Evolutionary conservation across 2,888 invertebrate genomes (phyloP), one percentile per base, ranked within the genome.

Genomic region (Dromius quadrimaculatus): DNA sequence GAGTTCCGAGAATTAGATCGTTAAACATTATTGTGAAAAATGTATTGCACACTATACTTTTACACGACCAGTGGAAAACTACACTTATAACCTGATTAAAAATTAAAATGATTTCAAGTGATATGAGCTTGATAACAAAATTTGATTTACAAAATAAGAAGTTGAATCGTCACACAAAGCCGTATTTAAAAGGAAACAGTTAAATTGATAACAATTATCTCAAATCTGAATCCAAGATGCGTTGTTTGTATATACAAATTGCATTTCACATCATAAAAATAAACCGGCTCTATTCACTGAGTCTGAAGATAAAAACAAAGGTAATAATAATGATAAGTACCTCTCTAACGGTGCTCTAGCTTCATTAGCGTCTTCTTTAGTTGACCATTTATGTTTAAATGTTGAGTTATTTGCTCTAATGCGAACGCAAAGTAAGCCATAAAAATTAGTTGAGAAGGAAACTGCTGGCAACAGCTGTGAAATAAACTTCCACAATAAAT

Each of bases 291-390:
- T n/a, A 28, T 54, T 54, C n/a, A 54, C 13, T 23, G 13, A 13
- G 4, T 15, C 13, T 8, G 22, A 11, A 47, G 47, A 47, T 23
- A n/a, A 54, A 23, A 54, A 54, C 50, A 54, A 54, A 54, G 28
- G 50, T 28, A 28, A 28, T 8, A n/a, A 6, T 54, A 54, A 54
- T 54, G 50, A 28, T 54, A 54, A 54, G 11, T 54, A 54, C 50
- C n/a, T n/a, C 50, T 13, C 50, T 54, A 54, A 54, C 50, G 15
- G 50, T 54, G 50, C 11, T 8, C 6, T 9, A 54, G 50, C 50
- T 65, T 65, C 65, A 65, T 65, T 65, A 65, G 65, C 65, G 50
- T 65, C 47, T 47, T 47, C 47, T 65, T 65, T 65, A 32, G 65
- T 23, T 65, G 65, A 65, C 65, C 65, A 65, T 65, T 65, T 65